phyloP scores from a whole-genome alignment of 2,888 invertebrate genomes.

The Tipula unca region DNA sequence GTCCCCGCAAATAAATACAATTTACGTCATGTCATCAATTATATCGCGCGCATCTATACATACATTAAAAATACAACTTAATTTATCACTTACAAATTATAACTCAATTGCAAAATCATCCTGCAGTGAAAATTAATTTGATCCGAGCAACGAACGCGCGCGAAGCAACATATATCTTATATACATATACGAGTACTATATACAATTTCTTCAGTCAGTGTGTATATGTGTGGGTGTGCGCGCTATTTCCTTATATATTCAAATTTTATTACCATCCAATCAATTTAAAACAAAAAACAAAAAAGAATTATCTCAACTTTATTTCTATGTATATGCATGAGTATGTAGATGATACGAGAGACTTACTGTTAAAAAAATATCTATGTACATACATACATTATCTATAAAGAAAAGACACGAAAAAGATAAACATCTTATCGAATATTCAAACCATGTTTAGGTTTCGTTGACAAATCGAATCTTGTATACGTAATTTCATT shows the following conservation, averaged over 20 bases:
- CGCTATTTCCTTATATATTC: neutral
- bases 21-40: too few species aligned
- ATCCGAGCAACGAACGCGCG: neutral
- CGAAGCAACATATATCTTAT: neutral
- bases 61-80: neutral
- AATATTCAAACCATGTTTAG: conserved; percentile 21
- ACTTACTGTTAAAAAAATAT: neutral
- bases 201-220: neutral
- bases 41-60: too few species aligned
- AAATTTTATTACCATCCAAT: conserved; percentile 4
- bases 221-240: neutral
- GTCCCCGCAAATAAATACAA: too few species aligned
- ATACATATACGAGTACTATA: neutral
- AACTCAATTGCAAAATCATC: neutral
- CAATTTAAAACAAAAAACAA: neutral
- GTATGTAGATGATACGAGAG: neutral
- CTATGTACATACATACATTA: neutral
- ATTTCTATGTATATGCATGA: neutral
- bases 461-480: conserved; percentile 21
- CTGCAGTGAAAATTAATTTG: neutral
- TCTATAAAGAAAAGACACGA: neutral
- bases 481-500: conserved; percentile 20
- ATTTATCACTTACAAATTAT: conserved; percentile 9
- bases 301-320: neutral
- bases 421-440: conserved; percentile 2